Percentiles rank a stretch among this genome's conserved stretches.
Evolutionary conservation across 2,888 invertebrate species (phyloP).

Genomic region (Phyllotreta cruciferae): DNA sequence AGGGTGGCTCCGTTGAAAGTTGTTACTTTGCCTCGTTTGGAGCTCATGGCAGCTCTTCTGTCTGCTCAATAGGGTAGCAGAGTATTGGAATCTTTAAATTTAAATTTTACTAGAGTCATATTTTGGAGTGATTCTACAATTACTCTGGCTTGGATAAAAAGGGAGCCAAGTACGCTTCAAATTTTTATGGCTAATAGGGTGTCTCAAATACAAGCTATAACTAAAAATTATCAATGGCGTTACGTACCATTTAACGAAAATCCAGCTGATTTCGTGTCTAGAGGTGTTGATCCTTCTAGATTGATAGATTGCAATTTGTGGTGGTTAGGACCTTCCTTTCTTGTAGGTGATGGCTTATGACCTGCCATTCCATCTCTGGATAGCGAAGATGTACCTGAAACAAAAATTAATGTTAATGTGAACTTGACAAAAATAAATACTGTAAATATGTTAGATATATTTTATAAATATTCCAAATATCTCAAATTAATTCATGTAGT

Average conservation of each 20-base stretch:
- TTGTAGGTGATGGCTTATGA: too few species aligned
- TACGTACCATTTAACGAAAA: constrained; percentile 33
- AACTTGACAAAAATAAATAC: too few species aligned
- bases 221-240: constrained; percentile 22
- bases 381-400: too few species aligned
- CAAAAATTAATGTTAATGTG: too few species aligned
- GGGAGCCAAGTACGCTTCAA: constrained; percentile 21
- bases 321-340: constrained; percentile 19
- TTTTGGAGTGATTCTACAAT: constrained; percentile 25
- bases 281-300: constrained; percentile 22
- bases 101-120: constrained; percentile 1
- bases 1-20: constrained; percentile 41
- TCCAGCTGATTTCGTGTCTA: constrained; percentile 37
- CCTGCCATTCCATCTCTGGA: too few species aligned
- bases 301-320: constrained; percentile 2
- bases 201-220: constrained; percentile 32
- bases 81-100: constrained; percentile 4
- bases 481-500: too few species aligned
- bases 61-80: background rate
- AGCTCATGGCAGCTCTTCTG: constrained; percentile 38
- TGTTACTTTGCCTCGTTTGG: constrained; percentile 39
- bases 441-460: too few species aligned
- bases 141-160: constrained; percentile 29
- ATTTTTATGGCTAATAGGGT: constrained; percentile 24
- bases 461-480: too few species aligned